Evolutionary conservation across 2,797 vertebrate species (phyloP), one percentile per base, ranked within the genome.

Genomic region (Poliocrania exsul): DNA sequence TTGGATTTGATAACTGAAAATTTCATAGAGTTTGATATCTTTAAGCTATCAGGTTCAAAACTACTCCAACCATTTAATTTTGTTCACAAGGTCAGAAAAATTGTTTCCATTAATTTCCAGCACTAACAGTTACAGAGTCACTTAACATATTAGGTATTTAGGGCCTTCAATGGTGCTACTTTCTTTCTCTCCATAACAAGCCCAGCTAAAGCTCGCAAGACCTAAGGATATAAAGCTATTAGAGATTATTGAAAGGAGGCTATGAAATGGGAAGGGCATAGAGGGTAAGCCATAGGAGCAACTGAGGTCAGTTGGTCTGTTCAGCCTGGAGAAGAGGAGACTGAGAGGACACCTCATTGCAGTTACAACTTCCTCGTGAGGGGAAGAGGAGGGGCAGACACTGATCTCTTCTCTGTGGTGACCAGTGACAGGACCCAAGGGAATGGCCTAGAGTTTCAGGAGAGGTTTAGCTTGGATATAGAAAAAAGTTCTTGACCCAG

Each of bases 401-500:
- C 21, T n/a, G 42, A 56, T 49, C 35, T 42, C 61, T 26, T 3
- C 29, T 31, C 19, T 50, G 9, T 9, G 9, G 50, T 38, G 16
- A 37, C 7, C 21, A 62, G 49, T 12, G 23, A 64, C n/a, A 70
- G 44, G 23, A 75, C 5, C 15, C 0, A 0, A 70, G 44, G 20
- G 28, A 64, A 46, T 1, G 14, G 37, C 37, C 44, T 46, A 6
- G 23, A 46, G 13, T 31, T 25, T 10, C 37, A 77, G 24, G 49
- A 28, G 15, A 40, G 10, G 17, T 13, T 37, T 40, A 51, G 16
- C 9, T 1, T 44, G 37, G 6, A 1, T 38, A 16, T 57, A 46
- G 10, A 4, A 8, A 38, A 51, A 57, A 2, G 2, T 26, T 71
- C 14, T 65, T 51, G 14, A 6, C 50, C 6, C 29, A 46, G 24